Percentiles rank a stretch among this genome's conserved stretches.
Evolutionary conservation across 2,797 vertebrate genomes (phyloP).

Genomic region (Fundulus diaphanus): DNA sequence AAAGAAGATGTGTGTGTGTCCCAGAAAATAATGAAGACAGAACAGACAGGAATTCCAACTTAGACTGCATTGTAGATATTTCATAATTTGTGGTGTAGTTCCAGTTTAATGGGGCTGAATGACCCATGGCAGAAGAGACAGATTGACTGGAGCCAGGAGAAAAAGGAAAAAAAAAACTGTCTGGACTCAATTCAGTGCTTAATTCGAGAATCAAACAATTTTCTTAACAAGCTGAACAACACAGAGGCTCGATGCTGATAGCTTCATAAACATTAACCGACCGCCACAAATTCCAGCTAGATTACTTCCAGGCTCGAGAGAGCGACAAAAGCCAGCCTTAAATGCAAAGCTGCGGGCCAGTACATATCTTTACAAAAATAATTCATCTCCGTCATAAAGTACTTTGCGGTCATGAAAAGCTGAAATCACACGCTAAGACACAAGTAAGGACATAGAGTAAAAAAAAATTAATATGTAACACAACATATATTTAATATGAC

Average conservation of each 20-base stretch:
- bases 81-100: conserved; percentile 28
- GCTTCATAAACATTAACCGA: conserved; percentile 26
- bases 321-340: conserved; percentile 31
- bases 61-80: conserved; percentile 23
- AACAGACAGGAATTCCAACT: conserved; percentile 7
- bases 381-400: conserved; percentile 32
- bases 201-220: conserved; percentile 41
- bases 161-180: conserved; percentile 15
- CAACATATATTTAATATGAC: conserved; percentile 44
- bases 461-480: conserved; percentile 35
- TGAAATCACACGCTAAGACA: conserved; percentile 57
- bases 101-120: conserved; percentile 37
- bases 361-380: conserved; percentile 42
- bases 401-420: conserved; percentile 48
- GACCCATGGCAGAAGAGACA: conserved; percentile 31
- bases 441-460: conserved; percentile 37
- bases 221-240: conserved; percentile 39
- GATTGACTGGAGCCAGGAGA: conserved; percentile 37
- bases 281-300: conserved; percentile 40
- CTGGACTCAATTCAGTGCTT: conserved; percentile 26
- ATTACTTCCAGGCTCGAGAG: conserved; percentile 52
- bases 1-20: neutral
- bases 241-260: conserved; percentile 11
- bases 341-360: conserved; percentile 9
- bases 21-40: conserved; percentile 9